phyloP scores from a whole-genome alignment of 2,113 vertebrate species.

The Syrrhaptes paradoxus region DNA sequence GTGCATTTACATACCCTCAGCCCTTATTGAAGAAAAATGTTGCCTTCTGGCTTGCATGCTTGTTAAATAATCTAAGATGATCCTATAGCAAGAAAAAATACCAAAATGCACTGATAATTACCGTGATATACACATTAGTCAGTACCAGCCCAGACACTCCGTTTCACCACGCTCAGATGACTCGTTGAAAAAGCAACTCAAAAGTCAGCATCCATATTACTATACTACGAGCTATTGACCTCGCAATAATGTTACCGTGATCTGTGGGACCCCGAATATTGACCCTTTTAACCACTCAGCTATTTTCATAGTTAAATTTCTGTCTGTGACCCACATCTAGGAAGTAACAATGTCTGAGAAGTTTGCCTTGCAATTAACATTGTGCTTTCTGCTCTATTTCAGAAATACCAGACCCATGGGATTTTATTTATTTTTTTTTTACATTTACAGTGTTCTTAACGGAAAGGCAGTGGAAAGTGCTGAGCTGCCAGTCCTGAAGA shows the following conservation, averaged over 20 bases:
- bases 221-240: background rate
- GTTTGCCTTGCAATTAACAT: background rate
- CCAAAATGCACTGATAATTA: background rate
- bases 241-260: background rate
- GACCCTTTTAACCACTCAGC: background rate
- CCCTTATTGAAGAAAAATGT: background rate
- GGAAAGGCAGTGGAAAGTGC: background rate
- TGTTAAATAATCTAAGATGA: background rate
- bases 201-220: background rate
- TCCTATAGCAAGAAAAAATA: background rate
- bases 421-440: background rate
- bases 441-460: background rate
- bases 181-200: background rate
- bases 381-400: background rate
- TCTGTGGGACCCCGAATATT: background rate
- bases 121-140: background rate
- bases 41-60: background rate
- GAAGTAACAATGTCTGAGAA: background rate
- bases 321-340: background rate
- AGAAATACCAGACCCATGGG: background rate
- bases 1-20: background rate
- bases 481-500: background rate
- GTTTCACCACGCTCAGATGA: background rate
- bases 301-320: background rate
- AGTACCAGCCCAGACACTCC: background rate